A percentile compares a stretch with the other conserved stretches of the same genome.
phyloP scores from a whole-genome alignment of 2,113 vertebrate species.

The Odontesthes bonariensis region DNA sequence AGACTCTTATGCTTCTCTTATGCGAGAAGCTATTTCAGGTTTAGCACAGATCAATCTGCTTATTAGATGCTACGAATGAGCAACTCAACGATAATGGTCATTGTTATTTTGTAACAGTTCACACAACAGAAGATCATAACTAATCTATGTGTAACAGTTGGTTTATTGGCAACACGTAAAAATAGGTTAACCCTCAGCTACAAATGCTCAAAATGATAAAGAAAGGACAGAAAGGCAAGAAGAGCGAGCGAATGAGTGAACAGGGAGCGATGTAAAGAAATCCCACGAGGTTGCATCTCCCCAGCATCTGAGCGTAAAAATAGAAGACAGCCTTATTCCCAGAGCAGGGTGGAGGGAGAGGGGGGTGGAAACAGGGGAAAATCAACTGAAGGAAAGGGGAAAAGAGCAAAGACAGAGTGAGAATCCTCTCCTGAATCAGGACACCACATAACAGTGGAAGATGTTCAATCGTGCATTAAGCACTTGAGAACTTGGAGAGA shows the following conservation, averaged over 20 bases:
- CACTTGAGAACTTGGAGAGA: slow-evolving; percentile 28
- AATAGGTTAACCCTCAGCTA: slow-evolving; percentile 61
- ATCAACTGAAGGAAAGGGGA: slow-evolving; percentile 51
- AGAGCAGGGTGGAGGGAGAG: slow-evolving; percentile 45
- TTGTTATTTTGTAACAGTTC: slow-evolving; percentile 41
- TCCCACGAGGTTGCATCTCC: slow-evolving; percentile 75
- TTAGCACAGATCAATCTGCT: slow-evolving; percentile 41
- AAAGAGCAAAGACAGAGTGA: slow-evolving; percentile 46
- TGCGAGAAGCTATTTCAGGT: slow-evolving; percentile 41
- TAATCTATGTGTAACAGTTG: slow-evolving; percentile 24
- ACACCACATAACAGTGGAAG: slow-evolving; percentile 38
- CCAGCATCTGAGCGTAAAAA: slow-evolving; percentile 80
- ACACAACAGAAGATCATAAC: slow-evolving; percentile 22
- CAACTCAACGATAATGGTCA: slow-evolving; percentile 38
- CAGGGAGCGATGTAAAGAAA: slow-evolving; percentile 69
- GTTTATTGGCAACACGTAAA: slow-evolving; percentile 52
- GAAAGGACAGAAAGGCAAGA: slow-evolving; percentile 41
- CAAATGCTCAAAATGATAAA: slow-evolving; percentile 49
- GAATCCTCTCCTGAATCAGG: slow-evolving; percentile 63
- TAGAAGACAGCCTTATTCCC: slow-evolving; percentile 79
- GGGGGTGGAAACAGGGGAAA: slow-evolving; percentile 65
- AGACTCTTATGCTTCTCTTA: slow-evolving; percentile 32
- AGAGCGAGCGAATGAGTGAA: slow-evolving; percentile 37
- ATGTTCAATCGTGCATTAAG: slow-evolving; percentile 39
- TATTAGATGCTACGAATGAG: slow-evolving; percentile 39